These are phyloP conservation scores for Nomada lathburiana DNA, from an alignment of 2,888 invertebrate genomes.

Conservation along the genomic window DNA sequence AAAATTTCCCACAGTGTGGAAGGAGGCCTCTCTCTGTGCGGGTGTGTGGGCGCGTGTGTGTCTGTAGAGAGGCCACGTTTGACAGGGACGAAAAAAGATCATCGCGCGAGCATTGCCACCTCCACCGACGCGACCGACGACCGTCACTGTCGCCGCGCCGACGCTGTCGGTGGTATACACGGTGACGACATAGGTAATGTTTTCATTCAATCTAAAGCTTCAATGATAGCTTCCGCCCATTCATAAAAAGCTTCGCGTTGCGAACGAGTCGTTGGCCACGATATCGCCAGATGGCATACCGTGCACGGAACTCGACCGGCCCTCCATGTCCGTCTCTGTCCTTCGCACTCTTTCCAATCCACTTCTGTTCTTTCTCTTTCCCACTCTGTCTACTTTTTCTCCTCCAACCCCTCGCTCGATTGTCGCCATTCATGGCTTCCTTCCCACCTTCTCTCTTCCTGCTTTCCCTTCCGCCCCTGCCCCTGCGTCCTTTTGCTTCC, in stretches of 20 bases:
- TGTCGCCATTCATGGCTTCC: slow-evolving; percentile 76
- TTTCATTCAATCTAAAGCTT: slow-evolving; percentile 84
- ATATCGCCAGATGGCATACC: slow-evolving; percentile 81
- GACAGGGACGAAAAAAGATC: slow-evolving; percentile 30
- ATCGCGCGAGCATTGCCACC: slow-evolving; percentile 27
- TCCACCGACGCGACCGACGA: slow-evolving; percentile 49
- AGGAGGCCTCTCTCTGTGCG: slow-evolving; percentile 9
- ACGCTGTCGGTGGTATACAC: slow-evolving; percentile 69
- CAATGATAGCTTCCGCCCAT: slow-evolving; percentile 85
- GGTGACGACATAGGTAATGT: slow-evolving; percentile 78
- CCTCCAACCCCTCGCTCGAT: slow-evolving; percentile 58
- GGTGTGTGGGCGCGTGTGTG: not conserved
- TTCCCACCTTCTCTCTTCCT: slow-evolving; percentile 75
- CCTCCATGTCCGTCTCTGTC: slow-evolving; percentile 27
- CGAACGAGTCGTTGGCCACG: slow-evolving; percentile 69
- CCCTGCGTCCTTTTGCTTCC: slow-evolving; percentile 48
- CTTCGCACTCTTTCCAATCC: slow-evolving; percentile 24
- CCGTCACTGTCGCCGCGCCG: slow-evolving; percentile 67
- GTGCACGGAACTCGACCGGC: slow-evolving; percentile 60
- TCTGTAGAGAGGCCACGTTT: slow-evolving; percentile 14
- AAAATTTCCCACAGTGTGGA: slow-evolving; percentile 53
- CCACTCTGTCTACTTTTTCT: slow-evolving; percentile 53
- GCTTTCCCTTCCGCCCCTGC: slow-evolving; percentile 67
- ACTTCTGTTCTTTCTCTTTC: slow-evolving; percentile 4
- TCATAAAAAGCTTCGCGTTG: slow-evolving; percentile 83